Evolutionary conservation across 2,888 invertebrate species (phyloP), one percentile per base, ranked within the genome.

Genomic region (Dioctria linearis): DNA sequence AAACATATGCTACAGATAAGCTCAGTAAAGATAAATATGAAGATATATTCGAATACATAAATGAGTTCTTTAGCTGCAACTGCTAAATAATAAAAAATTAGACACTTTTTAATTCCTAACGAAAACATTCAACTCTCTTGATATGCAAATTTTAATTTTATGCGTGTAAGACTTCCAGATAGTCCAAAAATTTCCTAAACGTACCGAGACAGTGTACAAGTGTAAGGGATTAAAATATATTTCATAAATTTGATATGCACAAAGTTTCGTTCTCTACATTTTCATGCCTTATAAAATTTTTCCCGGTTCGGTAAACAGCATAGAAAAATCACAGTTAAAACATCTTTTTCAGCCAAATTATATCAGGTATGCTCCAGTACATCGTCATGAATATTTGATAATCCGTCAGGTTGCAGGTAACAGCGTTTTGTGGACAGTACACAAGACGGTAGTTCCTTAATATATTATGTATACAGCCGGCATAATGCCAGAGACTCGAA

Each of bases 381-480:
- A 13, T 63, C 63, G 6, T 63, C 63, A 63, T 63, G 63, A 63
- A 63, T 63, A 63, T 63, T 37, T 63, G 63, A 63, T 63, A 40
- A 63, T 63, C 8, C 63, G 63, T 63, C 40, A 63, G 63, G 63
- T 40, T 63, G 63, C 40, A 63, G 63, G 63, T 63, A 63, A 63
- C 63, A 63, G 40, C 63, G 63, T 37, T 63, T 63, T 63, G 63
- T 63, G 63, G 63, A 63, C 63, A 63, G 63, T 5, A 63, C 13
- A 63, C 63, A 63, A 63, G 63, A 63, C 63, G 63, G 37, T 63
- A 63, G 63, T 63, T 40, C 63, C 63, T 40, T 63, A 37, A 63
- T 63, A 63, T 63, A 63, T 63, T 63, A 63, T 63, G 63, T 63
- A 63, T 63, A 63, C 63, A 63, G 37, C 63, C 63, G 37, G 39